Evolutionary conservation across 2,113 vertebrate species (phyloP).

Genomic region (Sebastes schlegelii): DNA sequence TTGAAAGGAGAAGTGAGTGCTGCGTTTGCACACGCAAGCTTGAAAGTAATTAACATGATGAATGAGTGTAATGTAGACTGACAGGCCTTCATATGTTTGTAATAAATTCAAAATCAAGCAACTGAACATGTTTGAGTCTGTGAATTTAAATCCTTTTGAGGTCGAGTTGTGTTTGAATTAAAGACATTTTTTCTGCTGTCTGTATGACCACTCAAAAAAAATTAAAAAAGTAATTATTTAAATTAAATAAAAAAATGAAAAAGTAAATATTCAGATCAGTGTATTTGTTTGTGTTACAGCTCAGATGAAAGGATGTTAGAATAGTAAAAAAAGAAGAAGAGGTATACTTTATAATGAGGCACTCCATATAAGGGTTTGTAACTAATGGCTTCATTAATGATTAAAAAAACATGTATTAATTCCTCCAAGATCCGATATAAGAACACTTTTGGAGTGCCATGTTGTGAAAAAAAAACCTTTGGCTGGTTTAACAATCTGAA

Average conservation of each 20-base stretch:
- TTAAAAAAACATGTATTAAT: not conserved
- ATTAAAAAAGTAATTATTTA: not conserved
- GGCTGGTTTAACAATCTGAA: not conserved
- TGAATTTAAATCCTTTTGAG: conserved; percentile 46
- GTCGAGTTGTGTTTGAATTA: not conserved
- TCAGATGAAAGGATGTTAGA: not conserved
- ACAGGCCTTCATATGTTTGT: conserved; percentile 65
- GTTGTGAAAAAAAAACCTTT: not conserved
- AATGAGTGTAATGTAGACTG: conserved; percentile 65
- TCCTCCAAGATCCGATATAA: not conserved
- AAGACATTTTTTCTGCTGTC: not conserved
- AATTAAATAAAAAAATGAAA: not conserved
- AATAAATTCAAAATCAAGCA: conserved; percentile 79
- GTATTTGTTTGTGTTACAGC: not conserved
- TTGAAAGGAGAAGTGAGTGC: conserved; percentile 62
- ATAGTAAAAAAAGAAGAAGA: not conserved
- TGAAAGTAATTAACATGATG: conserved; percentile 59
- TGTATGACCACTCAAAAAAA: not conserved
- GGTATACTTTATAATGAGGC: not conserved
- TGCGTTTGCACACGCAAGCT: conserved; percentile 51
- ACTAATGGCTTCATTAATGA: not conserved
- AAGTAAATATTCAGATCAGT: not conserved
- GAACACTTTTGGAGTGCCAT: not conserved
- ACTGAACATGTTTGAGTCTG: conserved; percentile 50
- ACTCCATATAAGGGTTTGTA: not conserved